Evolutionary conservation across 2,113 vertebrate species (phyloP).

Genomic region (Chrysemys picta): DNA sequence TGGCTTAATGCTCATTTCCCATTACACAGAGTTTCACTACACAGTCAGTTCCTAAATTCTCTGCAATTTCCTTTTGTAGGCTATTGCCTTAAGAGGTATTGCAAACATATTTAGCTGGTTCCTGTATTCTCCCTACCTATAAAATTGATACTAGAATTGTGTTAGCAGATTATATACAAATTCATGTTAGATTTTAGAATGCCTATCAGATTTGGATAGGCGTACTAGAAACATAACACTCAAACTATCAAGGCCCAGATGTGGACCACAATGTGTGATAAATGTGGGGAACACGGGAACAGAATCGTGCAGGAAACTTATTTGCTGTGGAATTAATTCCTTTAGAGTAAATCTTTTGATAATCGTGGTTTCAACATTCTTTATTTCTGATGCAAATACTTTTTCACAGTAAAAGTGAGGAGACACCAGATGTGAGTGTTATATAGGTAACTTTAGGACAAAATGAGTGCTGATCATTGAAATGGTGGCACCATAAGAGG

Average conservation of each 20-base stretch:
- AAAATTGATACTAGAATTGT: neutral
- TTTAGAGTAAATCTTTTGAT: neutral
- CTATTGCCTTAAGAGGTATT: neutral
- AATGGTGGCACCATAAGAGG: neutral
- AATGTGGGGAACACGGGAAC: neutral
- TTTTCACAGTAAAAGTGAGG: neutral
- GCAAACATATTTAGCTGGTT: neutral
- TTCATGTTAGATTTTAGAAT: slow-evolving; percentile 7
- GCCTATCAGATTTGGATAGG: neutral
- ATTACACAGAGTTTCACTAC: neutral
- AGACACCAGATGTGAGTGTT: neutral
- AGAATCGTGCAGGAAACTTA: neutral
- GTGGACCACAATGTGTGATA: neutral
- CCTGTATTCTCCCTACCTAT: accelerated
- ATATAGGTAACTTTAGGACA: neutral
- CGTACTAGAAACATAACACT: neutral
- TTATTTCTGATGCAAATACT: neutral
- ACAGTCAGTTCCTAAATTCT: neutral
- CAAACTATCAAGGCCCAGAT: neutral
- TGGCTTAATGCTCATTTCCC: neutral
- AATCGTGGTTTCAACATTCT: neutral
- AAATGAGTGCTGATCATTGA: neutral
- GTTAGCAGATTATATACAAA: neutral
- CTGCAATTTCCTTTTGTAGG: neutral
- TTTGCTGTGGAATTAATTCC: neutral